Evolutionary conservation across 2,888 invertebrate species (phyloP).

Genomic region (Trachelus iudaicus): DNA sequence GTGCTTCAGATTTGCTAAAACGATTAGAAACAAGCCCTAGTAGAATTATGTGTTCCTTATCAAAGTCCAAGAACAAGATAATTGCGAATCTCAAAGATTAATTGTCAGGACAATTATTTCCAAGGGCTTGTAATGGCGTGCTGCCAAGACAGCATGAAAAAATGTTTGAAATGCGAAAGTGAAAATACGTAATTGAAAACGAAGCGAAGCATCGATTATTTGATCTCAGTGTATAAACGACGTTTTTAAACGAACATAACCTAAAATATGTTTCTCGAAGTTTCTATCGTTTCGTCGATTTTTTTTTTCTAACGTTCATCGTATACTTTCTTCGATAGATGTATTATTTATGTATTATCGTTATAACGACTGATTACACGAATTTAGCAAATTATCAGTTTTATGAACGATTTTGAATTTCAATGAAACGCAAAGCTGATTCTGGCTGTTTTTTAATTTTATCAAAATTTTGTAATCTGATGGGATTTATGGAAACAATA

Average conservation of each 20-base stretch:
- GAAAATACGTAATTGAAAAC: not conserved
- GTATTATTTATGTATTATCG: not conserved
- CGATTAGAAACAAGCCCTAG: not conserved
- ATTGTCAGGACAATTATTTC: not conserved
- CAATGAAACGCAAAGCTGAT: not conserved
- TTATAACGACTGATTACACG: not conserved
- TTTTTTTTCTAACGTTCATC: not conserved
- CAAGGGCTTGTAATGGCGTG: not conserved
- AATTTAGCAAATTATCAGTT: not conserved
- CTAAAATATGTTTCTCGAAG: not conserved
- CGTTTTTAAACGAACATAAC: not conserved
- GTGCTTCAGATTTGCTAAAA: not conserved
- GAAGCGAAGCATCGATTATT: not conserved
- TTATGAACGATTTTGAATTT: too few species aligned
- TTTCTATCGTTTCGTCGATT: not conserved
- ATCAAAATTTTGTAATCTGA: too few species aligned
- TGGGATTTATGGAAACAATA: not conserved
- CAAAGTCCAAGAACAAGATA: not conserved
- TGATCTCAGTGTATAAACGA: not conserved
- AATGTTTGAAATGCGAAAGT: not conserved
- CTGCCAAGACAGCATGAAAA: not conserved
- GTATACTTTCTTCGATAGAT: not conserved
- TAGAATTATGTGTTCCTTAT: not conserved
- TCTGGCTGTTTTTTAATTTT: not conserved
- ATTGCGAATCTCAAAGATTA: not conserved